These are phyloP conservation scores for Miltochrista miniata DNA, from an alignment of 2,888 invertebrate species.

Conservation along the genomic window DNA sequence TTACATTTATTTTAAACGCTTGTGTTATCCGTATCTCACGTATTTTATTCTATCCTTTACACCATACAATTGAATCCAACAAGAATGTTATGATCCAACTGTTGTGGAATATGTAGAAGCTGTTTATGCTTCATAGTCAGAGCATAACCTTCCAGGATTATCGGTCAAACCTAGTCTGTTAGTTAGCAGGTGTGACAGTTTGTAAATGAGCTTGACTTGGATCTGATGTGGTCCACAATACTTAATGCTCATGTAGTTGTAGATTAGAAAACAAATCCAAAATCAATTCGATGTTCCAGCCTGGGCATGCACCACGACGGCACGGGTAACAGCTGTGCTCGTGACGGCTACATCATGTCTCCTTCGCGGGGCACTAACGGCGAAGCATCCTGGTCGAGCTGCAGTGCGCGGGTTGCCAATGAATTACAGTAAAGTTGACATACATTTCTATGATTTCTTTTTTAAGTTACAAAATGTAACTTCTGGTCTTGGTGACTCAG, in stretches of 20 bases:
- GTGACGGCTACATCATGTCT: constrained; percentile 92
- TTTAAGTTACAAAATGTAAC: background rate
- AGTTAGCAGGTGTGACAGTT: background rate
- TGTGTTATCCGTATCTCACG: too few relatives aligned
- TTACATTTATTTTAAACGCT: too few relatives aligned
- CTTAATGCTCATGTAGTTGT: background rate
- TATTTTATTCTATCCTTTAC: too few relatives aligned
- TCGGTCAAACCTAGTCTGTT: background rate
- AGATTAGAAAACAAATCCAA: background rate
- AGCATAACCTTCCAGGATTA: too few relatives aligned
- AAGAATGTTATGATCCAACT: too few relatives aligned
- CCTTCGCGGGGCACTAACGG: constrained; percentile 90
- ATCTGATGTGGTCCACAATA: too few relatives aligned
- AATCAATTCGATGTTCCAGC: constrained; percentile 65
- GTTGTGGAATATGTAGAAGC: too few relatives aligned
- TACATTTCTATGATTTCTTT: constrained; percentile 13
- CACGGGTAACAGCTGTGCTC: constrained; percentile 87
- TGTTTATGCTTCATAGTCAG: too few relatives aligned
- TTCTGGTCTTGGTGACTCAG: background rate
- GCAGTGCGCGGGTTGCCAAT: constrained; percentile 87
- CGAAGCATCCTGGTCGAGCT: constrained; percentile 90
- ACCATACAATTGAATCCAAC: too few relatives aligned
- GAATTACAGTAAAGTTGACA: constrained; percentile 79
- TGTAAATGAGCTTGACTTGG: too few relatives aligned
- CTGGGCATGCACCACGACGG: constrained; percentile 93